A percentile compares a stretch with the other conserved stretches of the same genome.
Conservation (phyloP, 2,888 invertebrate genomes). For the Drosophila pullipes region DNA sequence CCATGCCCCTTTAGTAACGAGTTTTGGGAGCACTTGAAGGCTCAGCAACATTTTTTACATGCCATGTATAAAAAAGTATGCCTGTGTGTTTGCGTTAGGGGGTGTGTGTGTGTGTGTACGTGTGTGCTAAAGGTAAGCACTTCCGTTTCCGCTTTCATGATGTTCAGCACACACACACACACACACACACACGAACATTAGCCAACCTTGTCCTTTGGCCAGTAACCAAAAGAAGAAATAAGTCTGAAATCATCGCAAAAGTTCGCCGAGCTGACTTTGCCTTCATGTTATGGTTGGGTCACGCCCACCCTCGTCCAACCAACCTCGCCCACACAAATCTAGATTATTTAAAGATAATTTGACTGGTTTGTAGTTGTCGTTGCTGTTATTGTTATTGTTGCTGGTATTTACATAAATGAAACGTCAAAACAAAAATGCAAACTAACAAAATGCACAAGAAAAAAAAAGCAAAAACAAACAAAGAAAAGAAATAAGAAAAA, state of each 20-base stretch:
- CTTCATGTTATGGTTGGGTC: slow-evolving; percentile 37
- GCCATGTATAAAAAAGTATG: slow-evolving; percentile 57
- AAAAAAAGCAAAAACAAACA: slow-evolving; percentile 32
- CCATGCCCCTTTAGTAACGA: slow-evolving; percentile 26
- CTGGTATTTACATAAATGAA: slow-evolving; percentile 75
- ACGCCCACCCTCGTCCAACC: slow-evolving; percentile 19
- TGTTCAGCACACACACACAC: slow-evolving; percentile 36
- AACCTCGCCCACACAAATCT: slow-evolving; percentile 41
- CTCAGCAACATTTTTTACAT: slow-evolving; percentile 62
- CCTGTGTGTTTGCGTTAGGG: slow-evolving; percentile 18
- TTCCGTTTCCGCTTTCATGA: slow-evolving; percentile 79
- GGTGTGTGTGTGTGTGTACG: slow-evolving; percentile 26
- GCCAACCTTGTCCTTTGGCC: slow-evolving; percentile 43
- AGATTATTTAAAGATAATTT: slow-evolving; percentile 80
- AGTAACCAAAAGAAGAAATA: slow-evolving; percentile 20
- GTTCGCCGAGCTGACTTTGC: slow-evolving; percentile 35
- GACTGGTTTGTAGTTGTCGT: slow-evolving; percentile 65
- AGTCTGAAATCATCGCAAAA: slow-evolving; percentile 30
- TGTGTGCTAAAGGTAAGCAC: slow-evolving; percentile 70
- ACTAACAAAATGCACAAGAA: slow-evolving; percentile 52
- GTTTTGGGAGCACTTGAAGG: slow-evolving; percentile 60
- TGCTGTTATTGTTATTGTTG: slow-evolving; percentile 48
- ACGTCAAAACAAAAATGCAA: slow-evolving; percentile 70
- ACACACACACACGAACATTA: slow-evolving; percentile 22
- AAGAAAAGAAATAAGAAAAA: slow-evolving; percentile 7